Evolutionary conservation across 92 coral and sea anemone genomes (phyloP), one percentile per base, ranked within the genome.

Genomic region (Phenganax subtilis): DNA sequence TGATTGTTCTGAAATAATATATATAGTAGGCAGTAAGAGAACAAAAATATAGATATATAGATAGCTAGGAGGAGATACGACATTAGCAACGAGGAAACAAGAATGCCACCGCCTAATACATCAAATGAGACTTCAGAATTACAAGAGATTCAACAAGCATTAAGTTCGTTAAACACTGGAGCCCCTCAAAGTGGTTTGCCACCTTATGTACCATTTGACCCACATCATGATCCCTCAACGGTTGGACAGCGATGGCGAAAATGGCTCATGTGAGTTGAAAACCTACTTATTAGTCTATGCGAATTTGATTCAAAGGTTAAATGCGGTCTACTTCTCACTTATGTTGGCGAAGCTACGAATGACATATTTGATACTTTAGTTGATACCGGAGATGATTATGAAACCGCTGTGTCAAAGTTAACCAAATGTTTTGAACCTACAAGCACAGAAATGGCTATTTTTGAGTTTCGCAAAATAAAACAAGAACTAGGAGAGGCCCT

Each of bases 301-400:
- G 76, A 81, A 81, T 86, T 86, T 64, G 79, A 86, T 61, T 75
- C 83, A n/a, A 69, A 60, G 25, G 62, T 88, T 80, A 71, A 53
- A 73, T 75, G 83, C 30, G 90, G 88, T 51, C 80, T 84, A 51
- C 87, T 88, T 64, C 77, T 88, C 80, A 81, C 90, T 20, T 88
- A 84, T 68, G 81, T 88, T 60, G 84, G 85, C 55, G 86, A 85
- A 47, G 82, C 77, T 37, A 71, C 87, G 17, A 88, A 88, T 55
- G 87, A 83, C 44, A 78, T 87, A 28, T 83, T 76, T 44, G 86
- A 82, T 64, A 83, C 58, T 7, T 83, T 83, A 37, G 66, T 84
- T 15, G 80, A 82, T 25, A 84, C 87, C 9, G 82, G 86, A 15
- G 71, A 77, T 6, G 73, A 52, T 28, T 73, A 83, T 44, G 77